These are phyloP conservation scores for Dipodomys spectabilis DNA, from an alignment of 2,113 vertebrate genomes.

Conservation along the genomic window DNA sequence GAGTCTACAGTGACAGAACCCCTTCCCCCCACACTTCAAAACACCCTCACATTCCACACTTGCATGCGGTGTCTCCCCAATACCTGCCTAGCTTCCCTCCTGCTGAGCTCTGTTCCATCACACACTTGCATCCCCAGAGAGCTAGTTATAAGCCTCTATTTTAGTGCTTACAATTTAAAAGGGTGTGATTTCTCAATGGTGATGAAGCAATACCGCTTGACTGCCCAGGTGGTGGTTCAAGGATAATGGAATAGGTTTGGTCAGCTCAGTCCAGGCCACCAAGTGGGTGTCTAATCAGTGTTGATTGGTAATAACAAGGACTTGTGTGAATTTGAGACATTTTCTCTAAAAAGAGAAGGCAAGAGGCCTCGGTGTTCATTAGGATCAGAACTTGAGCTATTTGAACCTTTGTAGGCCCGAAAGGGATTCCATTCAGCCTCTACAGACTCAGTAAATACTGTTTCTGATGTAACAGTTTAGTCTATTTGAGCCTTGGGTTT, in stretches of 20 bases:
- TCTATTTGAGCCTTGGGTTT: neutral
- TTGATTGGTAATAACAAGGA: neutral
- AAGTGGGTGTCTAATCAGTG: neutral
- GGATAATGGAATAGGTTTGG: neutral
- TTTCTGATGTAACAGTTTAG: neutral
- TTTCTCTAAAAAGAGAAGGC: neutral
- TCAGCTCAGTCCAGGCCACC: neutral
- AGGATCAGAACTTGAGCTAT: neutral
- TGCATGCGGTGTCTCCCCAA: neutral
- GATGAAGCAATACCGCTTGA: neutral
- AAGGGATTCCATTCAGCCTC: neutral
- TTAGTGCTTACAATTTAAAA: conserved; percentile 53
- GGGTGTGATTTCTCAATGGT: conserved; percentile 25
- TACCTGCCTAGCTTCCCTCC: conserved; percentile 30
- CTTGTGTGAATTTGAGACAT: neutral
- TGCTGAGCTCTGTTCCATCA: neutral
- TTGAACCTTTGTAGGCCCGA: neutral
- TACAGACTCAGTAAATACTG: conserved; percentile 9
- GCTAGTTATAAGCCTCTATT: conserved; percentile 71
- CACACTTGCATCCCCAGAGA: conserved; percentile 59
- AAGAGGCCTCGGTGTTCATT: neutral
- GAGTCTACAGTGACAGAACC: neutral
- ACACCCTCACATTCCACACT: neutral
- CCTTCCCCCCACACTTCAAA: neutral
- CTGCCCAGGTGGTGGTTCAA: neutral